Base-by-base conservation (phyloP, 1,140 invertebrate genomes). In the Lucilia cuprina region DNA sequence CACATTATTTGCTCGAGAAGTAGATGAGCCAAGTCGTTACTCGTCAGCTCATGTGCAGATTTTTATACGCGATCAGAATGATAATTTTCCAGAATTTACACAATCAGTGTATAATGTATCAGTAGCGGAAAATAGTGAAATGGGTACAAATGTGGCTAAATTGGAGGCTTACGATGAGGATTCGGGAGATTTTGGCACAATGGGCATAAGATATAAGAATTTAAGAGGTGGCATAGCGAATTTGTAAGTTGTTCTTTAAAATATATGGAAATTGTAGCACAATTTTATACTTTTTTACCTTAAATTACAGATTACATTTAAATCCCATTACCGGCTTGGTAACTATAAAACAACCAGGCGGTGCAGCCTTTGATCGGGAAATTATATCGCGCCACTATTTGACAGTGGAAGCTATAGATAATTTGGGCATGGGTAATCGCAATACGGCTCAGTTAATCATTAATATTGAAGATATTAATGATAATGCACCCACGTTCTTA, bases 41-140 rank as follows among this genome's bases (percentile, higher is more conserved):
- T 97, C 95, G 88, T 92, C 93, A n/a, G 97, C 97, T 0, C 95
- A 96, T 60, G 95, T 99, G 3, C 96, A 94, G 13, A 94, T 99
- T 74, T 94, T 95, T 85, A 95, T 99, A 87, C 93, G 95, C 85
- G 98, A 99, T 92, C 94, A 96, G 89, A 99, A 99, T 89, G 98
- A 99, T 89, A 98, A 99, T 91, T 96, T 96, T 89, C 98, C 98
- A 0, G 95, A 96, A 90, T 99, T 99, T 88, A 94, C 93, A 0
- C 93, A 96, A 87, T 92, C 93, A 19, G 89, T 94, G 41, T 98
- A 98, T 89, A 95, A 96, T 87, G 94, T 96, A 1, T 94, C 93
- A 1, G 92, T 97, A 34, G 93, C 93, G 14, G 98, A 99, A 92
- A 98, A 99, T 91, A 96, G 96, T 88, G 92, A 93, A 30, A 92